A percentile compares a stretch with the other conserved stretches of the same genome.
phyloP scores from a whole-genome alignment of 2,797 vertebrate genomes.

The Danionella dracula region DNA sequence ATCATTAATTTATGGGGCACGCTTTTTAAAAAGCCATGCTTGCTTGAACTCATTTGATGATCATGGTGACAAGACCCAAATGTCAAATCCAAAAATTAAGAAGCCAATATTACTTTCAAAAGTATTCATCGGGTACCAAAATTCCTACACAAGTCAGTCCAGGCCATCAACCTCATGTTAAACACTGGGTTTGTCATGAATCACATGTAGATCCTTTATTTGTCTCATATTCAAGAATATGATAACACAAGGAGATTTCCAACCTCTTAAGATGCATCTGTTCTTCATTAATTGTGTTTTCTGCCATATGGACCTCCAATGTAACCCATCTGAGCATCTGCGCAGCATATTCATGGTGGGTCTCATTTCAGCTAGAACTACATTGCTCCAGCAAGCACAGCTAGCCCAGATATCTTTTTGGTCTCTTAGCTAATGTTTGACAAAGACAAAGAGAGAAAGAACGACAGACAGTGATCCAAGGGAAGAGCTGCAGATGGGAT shows the following conservation, averaged over 20 bases:
- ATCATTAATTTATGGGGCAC: too few species aligned
- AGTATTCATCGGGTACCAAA: too few species aligned
- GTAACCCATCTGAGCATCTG: constrained; percentile 26
- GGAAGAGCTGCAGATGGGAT: constrained; percentile 22
- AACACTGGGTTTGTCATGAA: not conserved
- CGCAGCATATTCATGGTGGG: constrained; percentile 24
- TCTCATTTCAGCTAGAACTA: constrained; percentile 18
- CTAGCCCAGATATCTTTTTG: constrained; percentile 12
- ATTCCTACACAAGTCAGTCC: not conserved
- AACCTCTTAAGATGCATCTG: constrained; percentile 14
- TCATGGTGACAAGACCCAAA: too few species aligned
- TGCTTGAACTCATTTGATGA: too few species aligned
- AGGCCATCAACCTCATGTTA: not conserved
- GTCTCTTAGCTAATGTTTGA: constrained; percentile 11
- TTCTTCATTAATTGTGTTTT: constrained; percentile 19
- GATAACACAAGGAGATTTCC: not conserved
- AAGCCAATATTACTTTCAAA: too few species aligned
- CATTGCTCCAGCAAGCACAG: constrained; percentile 1
- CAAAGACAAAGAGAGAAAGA: not conserved
- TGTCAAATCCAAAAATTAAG: too few species aligned
- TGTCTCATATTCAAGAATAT: not conserved
- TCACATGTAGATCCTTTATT: not conserved
- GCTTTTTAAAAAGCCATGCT: too few species aligned
- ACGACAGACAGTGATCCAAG: constrained; percentile 7
- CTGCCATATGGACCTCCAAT: constrained; percentile 25